phyloP scores from a whole-genome alignment of 2,797 vertebrate genomes.

The Toxotes lorentzi region DNA sequence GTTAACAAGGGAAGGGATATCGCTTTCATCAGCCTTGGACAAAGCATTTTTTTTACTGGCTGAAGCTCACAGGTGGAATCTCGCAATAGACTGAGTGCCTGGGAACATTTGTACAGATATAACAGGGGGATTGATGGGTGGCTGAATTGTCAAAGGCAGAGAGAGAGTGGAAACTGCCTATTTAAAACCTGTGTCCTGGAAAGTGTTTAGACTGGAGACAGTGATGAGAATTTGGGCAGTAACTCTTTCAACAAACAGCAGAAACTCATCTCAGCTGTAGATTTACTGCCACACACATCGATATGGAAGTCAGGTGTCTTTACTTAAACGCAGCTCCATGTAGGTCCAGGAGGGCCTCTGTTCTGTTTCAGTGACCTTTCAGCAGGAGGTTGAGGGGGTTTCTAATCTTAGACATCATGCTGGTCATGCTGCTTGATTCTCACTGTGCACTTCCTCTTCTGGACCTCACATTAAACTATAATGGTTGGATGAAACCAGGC shows the following conservation, averaged over 20 bases:
- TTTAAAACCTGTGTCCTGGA: conserved; percentile 70
- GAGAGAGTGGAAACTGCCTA: conserved; percentile 65
- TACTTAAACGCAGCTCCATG: conserved; percentile 71
- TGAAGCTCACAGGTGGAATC: conserved; percentile 65
- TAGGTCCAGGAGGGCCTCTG: conserved; percentile 60
- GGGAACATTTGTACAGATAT: conserved; percentile 65
- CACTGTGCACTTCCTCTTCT: conserved; percentile 29
- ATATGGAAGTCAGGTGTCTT: conserved; percentile 69
- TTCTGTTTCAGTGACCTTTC: conserved; percentile 62
- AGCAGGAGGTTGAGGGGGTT: conserved; percentile 42
- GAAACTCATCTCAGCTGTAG: conserved; percentile 72
- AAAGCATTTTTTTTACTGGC: conserved; percentile 42
- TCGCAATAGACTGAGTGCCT: conserved; percentile 39
- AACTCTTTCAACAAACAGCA: conserved; percentile 80
- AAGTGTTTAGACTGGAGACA: conserved; percentile 78
- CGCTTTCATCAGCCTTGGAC: conserved; percentile 53
- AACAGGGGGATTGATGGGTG: conserved; percentile 39
- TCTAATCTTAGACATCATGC: conserved; percentile 68
- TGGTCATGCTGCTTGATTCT: conserved; percentile 17
- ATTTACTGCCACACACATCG: conserved; percentile 76
- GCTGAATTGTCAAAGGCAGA: conserved; percentile 46
- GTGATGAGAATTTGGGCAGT: conserved; percentile 70
- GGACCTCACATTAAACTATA: conserved; percentile 33
- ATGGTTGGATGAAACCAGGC: conserved; percentile 20
- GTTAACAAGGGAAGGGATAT: conserved; percentile 53